Evolutionary conservation across 2,113 vertebrate species (phyloP), one percentile per base, ranked within the genome.

Genomic region (Maccullochella peelii): DNA sequence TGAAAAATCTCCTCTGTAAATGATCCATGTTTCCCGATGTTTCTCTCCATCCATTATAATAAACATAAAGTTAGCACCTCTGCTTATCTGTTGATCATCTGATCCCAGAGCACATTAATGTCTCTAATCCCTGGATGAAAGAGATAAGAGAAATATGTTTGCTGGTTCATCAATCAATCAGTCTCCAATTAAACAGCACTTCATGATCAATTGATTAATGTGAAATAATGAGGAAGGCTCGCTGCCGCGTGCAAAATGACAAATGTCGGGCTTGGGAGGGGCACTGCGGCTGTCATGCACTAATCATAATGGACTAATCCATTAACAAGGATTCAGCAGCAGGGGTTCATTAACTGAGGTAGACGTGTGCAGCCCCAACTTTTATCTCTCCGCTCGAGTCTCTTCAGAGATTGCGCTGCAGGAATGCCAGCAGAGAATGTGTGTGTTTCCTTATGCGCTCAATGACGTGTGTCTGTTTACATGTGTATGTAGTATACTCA

Each of bases 261-360:
- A 89, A 95, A 95, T 94, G 89, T 77, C 33, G 16, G 71, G 18
- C 80, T 77, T 33, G 69, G 85, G 74, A 76, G 87, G 84, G 82
- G 74, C 83, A 88, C 79, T 76, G 84, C 25, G 33, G 90, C 86
- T 83, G 92, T 92, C 89, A 82, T 86, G 74, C 75, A 88, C 89
- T 93, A 89, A 95, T 94, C 91, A 86, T 94, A 91, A 92, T 92
- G 90, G 86, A 93, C 91, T 93, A 91, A 95, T 94, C 92, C 89
- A 94, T 95, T 95, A 94, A 90, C 90, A 87, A 89, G 92, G 83
- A 91, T 89, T 88, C 87, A 83, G 85, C 92, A 82, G 93, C 87
- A 88, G 87, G 84, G 92, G 88, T 92, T 95, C 93, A 95, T 94
- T 95, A 94, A 91, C 91, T 58, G 86, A 91, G 91, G 88, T 88